These are phyloP conservation scores for Muscidifurax raptorellus DNA, from an alignment of 1,140 invertebrate species.

Conservation along the genomic window DNA sequence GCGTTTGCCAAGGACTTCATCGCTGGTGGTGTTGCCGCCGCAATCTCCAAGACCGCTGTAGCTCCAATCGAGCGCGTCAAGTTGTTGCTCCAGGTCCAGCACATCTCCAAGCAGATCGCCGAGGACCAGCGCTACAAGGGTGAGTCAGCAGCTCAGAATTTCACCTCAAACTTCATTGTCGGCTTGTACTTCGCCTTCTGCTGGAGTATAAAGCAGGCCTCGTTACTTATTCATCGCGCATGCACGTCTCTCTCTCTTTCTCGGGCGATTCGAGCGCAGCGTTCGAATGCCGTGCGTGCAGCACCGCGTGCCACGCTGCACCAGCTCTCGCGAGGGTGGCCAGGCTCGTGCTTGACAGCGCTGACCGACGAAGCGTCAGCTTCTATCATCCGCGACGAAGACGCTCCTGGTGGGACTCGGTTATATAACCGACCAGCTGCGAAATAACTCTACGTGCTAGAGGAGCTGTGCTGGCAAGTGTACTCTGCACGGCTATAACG, in stretches of 20 bases:
- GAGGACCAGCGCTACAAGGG: constrained; percentile 89
- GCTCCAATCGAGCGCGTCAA: constrained; percentile 95
- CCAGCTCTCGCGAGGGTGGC: neutral
- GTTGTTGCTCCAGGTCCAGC: constrained; percentile 91
- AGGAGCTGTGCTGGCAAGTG: neutral
- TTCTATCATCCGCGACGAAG: neutral
- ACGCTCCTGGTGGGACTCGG: neutral
- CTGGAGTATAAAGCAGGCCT: too few species aligned
- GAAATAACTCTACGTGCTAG: neutral
- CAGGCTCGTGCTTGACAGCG: neutral
- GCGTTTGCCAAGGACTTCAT: constrained; percentile 89
- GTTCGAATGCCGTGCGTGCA: neutral
- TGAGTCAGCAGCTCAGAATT: constrained; percentile 67
- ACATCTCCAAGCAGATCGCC: constrained; percentile 89
- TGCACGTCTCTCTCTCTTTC: neutral
- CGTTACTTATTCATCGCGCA: too few species aligned
- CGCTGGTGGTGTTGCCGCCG: constrained; percentile 90
- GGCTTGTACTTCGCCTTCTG: too few species aligned
- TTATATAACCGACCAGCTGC: neutral
- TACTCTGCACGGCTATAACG: too few species aligned
- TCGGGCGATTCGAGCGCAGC: neutral
- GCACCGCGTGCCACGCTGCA: constrained; percentile 4
- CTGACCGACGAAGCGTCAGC: neutral
- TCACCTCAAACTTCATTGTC: too few species aligned
- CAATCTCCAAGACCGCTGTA: constrained; percentile 90